Evolutionary conservation across 2,113 vertebrate genomes (phyloP).

Genomic region (Apodemus sylvaticus): DNA sequence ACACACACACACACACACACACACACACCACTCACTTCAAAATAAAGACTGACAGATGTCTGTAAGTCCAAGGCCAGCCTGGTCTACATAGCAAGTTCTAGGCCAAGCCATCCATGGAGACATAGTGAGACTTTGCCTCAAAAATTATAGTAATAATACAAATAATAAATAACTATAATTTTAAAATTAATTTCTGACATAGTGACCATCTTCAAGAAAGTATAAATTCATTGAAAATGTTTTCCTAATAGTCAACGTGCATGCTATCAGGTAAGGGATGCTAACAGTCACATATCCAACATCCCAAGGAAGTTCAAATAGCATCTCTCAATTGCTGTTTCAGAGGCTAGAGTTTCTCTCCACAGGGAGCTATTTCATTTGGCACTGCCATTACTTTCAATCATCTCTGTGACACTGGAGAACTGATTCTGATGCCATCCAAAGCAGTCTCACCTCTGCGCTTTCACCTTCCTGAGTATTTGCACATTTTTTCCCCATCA

Average conservation of each 20-base stretch:
- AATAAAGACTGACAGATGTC: background rate
- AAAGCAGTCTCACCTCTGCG: background rate
- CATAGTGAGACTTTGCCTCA: background rate
- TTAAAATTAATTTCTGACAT: background rate
- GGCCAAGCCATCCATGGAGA: background rate
- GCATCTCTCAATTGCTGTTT: background rate
- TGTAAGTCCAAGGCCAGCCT: background rate
- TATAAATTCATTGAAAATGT: background rate
- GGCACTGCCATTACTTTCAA: slow-evolving; percentile 32
- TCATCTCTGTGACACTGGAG: slow-evolving; percentile 46
- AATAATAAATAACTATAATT: background rate
- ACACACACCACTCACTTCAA: background rate
- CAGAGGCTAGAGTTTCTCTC: slow-evolving; percentile 18
- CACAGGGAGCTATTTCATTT: slow-evolving; percentile 1
- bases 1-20: background rate
- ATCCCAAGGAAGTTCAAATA: background rate
- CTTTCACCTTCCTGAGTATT: slow-evolving; percentile 32
- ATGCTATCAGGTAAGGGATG: background rate
- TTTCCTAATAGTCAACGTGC: background rate
- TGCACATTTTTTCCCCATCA: slow-evolving; percentile 12
- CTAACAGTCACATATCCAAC: background rate
- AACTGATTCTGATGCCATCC: slow-evolving; percentile 15
- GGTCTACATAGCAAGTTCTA: background rate
- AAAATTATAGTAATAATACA: background rate
- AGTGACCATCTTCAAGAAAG: background rate